Evolutionary conservation across 2,888 invertebrate species (phyloP).

Genomic region (Drosophila engyochracea): DNA sequence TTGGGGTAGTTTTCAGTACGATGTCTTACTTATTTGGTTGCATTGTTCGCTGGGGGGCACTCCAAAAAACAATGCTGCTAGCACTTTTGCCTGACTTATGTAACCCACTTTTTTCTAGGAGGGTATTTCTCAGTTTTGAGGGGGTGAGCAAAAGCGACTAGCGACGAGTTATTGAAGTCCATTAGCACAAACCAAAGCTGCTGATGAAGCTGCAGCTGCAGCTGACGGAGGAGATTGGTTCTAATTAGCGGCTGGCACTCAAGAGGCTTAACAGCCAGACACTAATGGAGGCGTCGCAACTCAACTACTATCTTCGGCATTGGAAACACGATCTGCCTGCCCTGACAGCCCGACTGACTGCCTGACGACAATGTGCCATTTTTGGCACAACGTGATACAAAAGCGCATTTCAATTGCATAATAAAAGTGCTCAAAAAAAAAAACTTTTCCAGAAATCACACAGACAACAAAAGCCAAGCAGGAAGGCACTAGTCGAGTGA

Average conservation of each 20-base stretch:
- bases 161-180: constrained; percentile 62
- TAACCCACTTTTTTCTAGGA: constrained; percentile 43
- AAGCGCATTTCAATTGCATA: constrained; percentile 69
- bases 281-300: constrained; percentile 66
- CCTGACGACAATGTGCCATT: constrained; percentile 57
- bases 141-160: background rate
- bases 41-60: constrained; percentile 30
- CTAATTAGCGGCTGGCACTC: constrained; percentile 59
- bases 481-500: background rate
- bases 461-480: background rate
- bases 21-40: constrained; percentile 18
- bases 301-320: background rate
- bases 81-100: constrained; percentile 52
- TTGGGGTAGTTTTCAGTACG: constrained; percentile 12
- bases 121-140: background rate
- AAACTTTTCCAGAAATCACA: background rate
- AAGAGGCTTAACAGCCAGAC: constrained; percentile 53
- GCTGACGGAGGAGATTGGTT: constrained; percentile 45
- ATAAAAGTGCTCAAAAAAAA: constrained; percentile 10
- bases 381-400: constrained; percentile 61
- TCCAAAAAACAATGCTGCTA: constrained; percentile 32
- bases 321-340: background rate
- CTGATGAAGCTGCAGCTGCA: constrained; percentile 21
- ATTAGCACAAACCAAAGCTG: constrained; percentile 51
- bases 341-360: background rate